Percentiles rank a stretch among this genome's conserved stretches.
phyloP scores from a whole-genome alignment of 2,797 vertebrate genomes.

The Sebastes kiyomatsui region DNA sequence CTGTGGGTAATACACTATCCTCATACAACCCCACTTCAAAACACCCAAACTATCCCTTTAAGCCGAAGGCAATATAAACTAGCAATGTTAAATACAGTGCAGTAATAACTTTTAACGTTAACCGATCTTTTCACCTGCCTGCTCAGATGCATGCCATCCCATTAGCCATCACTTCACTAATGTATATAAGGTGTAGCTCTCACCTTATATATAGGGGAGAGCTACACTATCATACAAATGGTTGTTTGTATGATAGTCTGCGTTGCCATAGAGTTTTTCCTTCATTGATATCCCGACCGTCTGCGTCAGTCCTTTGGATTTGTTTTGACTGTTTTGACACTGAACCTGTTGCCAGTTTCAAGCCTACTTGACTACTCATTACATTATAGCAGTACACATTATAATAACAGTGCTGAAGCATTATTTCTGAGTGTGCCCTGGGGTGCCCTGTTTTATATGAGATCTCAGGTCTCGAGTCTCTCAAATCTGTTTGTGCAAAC shows the following conservation, averaged over 20 bases:
- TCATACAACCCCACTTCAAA: too few relatives aligned
- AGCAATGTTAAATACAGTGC: neutral
- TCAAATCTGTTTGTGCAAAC: neutral
- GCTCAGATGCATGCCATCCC: neutral
- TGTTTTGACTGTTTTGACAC: slow-evolving; percentile 8
- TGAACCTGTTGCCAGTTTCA: neutral
- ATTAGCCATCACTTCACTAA: neutral
- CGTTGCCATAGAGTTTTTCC: slow-evolving; percentile 15
- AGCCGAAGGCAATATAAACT: neutral
- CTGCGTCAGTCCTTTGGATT: slow-evolving; percentile 2
- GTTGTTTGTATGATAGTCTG: neutral
- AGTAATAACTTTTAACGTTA: neutral
- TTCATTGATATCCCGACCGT: neutral
- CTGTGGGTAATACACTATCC: too few relatives aligned
- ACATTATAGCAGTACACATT: too few relatives aligned
- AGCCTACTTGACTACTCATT: neutral
- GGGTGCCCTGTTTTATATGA: neutral
- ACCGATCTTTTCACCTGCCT: neutral
- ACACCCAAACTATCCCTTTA: neutral
- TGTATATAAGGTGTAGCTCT: neutral
- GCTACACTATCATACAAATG: too few relatives aligned
- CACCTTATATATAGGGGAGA: too few relatives aligned
- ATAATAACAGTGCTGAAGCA: neutral
- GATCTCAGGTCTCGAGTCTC: neutral
- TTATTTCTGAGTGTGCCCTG: neutral